phyloP scores from a whole-genome alignment of 2,113 vertebrate species.

The Opisthocomus hoazin region DNA sequence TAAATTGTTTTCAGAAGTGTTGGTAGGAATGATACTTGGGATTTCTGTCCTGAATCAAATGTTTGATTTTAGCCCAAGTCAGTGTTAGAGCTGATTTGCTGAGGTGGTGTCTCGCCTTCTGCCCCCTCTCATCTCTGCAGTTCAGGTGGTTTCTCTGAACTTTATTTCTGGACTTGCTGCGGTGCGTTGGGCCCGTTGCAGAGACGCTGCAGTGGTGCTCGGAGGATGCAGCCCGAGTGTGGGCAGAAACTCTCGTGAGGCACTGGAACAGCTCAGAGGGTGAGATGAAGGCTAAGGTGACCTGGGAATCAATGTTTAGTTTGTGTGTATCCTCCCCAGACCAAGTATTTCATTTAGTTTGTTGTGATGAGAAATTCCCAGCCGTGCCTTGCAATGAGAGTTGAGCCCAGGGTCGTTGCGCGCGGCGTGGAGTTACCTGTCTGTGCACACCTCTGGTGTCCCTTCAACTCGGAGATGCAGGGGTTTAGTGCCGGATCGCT shows the following conservation, averaged over 20 bases:
- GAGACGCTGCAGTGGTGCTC: not conserved
- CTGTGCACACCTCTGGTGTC: not conserved
- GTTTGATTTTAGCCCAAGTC: constrained; percentile 8
- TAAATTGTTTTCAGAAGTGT: not conserved
- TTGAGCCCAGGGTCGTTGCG: not conserved
- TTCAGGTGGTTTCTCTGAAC: not conserved
- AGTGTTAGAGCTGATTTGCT: not conserved
- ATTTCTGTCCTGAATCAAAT: not conserved
- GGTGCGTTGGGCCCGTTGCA: not conserved
- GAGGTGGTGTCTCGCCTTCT: not conserved
- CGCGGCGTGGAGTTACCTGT: not conserved
- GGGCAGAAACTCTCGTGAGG: not conserved
- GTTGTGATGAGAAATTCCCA: not conserved
- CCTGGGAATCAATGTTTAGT: not conserved
- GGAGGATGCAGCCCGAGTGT: not conserved
- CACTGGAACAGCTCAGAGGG: not conserved
- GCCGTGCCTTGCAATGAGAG: not conserved
- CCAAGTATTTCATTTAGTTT: not conserved
- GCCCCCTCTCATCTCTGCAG: not conserved
- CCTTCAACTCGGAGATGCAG: not conserved
- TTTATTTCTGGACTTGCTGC: not conserved
- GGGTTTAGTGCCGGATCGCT: not conserved
- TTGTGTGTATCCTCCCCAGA: not conserved
- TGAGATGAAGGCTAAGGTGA: not conserved
- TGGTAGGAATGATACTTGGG: not conserved